Conservation (phyloP, 2,797 vertebrate species). For the Sphenopsis melanotis region DNA sequence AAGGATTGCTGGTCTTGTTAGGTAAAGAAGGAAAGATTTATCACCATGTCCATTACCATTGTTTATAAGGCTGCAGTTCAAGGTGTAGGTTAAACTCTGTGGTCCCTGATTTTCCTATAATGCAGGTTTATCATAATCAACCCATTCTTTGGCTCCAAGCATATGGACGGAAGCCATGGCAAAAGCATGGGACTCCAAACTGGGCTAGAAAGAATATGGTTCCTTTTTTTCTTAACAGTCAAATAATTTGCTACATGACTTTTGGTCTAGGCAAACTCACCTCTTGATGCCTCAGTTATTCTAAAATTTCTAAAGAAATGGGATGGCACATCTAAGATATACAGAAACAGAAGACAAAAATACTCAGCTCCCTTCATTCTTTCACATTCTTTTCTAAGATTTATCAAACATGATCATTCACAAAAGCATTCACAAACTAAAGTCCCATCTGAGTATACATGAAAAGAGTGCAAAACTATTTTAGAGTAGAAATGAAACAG, state of each 20-base stretch:
- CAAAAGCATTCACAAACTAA: not conserved
- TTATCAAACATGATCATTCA: not conserved
- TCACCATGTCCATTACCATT: not conserved
- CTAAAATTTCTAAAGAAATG: not conserved
- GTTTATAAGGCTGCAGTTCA: not conserved
- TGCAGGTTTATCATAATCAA: not conserved
- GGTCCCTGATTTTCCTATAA: not conserved
- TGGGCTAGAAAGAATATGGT: not conserved
- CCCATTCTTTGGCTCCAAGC: not conserved
- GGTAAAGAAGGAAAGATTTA: not conserved
- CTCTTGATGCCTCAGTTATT: not conserved
- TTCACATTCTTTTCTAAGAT: not conserved
- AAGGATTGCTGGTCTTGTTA: not conserved
- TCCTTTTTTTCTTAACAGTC: not conserved
- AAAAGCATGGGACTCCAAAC: not conserved
- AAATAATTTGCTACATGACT: not conserved
- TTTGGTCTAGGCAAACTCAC: not conserved
- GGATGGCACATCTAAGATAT: not conserved
- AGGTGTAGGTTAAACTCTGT: not conserved
- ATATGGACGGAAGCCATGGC: not conserved
- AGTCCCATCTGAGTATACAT: not conserved
- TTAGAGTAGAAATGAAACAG: not conserved
- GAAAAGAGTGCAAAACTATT: not conserved
- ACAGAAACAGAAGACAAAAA: not conserved
- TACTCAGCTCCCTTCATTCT: not conserved